A percentile compares a stretch with the other conserved stretches of the same genome.
These are phyloP conservation scores for Coleophora deauratella DNA, from an alignment of 2,888 invertebrate species.

Conservation along the genomic window DNA sequence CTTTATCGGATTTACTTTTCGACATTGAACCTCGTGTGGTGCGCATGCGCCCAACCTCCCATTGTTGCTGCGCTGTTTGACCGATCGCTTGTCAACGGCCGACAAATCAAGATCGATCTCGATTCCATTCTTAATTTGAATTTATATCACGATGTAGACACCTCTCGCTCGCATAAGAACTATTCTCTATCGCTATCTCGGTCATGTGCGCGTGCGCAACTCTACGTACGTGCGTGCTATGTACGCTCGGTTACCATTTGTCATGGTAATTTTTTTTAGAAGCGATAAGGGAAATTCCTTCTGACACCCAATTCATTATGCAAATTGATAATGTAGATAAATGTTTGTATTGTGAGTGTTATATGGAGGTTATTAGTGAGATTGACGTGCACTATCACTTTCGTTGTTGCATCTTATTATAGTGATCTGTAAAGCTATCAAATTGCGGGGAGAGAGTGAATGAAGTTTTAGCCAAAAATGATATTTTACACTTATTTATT, in stretches of 20 bases:
- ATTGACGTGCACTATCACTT: slow-evolving; percentile 6
- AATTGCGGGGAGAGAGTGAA: too few relatives aligned
- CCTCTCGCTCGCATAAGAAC: slow-evolving; percentile 21
- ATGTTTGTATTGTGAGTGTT: slow-evolving; percentile 19
- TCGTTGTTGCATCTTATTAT: slow-evolving; percentile 2
- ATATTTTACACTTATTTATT: too few relatives aligned
- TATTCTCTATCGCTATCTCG: slow-evolving; percentile 10
- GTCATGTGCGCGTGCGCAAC: slow-evolving; percentile 30
- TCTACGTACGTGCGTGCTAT: slow-evolving; percentile 13
- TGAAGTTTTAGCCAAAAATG: too few relatives aligned
- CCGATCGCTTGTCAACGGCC: slow-evolving; percentile 62
- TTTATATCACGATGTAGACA: slow-evolving; percentile 25
- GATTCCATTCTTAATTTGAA: slow-evolving; percentile 59
- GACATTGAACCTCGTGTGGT: slow-evolving; percentile 35
- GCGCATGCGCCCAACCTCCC: slow-evolving; percentile 35
- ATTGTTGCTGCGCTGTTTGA: slow-evolving; percentile 45
- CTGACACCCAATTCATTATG: slow-evolving; percentile 51
- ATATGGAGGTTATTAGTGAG: slow-evolving; percentile 1
- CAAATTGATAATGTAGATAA: slow-evolving; percentile 28
- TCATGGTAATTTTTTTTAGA: slow-evolving; percentile 48
- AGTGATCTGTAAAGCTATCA: too few relatives aligned
- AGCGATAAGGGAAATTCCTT: slow-evolving; percentile 50
- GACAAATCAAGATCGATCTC: slow-evolving; percentile 66
- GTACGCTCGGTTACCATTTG: slow-evolving; percentile 47
- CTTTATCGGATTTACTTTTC: slow-evolving; percentile 41